Percentiles rank a stretch among this genome's conserved stretches.
Evolutionary conservation across 2,113 vertebrate genomes (phyloP).

Genomic region (Coptodon bakossiorum): DNA sequence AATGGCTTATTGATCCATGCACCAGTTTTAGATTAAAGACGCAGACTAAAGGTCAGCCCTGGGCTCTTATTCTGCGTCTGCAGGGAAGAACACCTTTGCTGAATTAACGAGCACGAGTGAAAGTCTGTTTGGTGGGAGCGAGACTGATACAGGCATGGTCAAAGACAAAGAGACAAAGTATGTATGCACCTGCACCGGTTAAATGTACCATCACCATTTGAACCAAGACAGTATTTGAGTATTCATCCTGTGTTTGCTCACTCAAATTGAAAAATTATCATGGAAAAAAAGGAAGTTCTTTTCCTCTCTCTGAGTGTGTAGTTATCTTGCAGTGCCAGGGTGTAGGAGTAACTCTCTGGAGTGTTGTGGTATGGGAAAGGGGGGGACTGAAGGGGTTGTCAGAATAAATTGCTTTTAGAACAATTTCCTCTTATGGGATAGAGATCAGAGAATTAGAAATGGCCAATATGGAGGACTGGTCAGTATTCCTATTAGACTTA

Average conservation of each 20-base stretch:
- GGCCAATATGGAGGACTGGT: constrained; percentile 43
- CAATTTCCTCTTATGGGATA: constrained; percentile 59
- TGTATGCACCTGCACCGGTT: neutral
- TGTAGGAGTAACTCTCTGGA: constrained; percentile 61
- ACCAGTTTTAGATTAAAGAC: constrained; percentile 69
- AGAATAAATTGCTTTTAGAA: constrained; percentile 69
- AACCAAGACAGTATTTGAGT: constrained; percentile 65
- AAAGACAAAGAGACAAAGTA: neutral
- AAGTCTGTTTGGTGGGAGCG: neutral
- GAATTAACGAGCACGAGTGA: constrained; percentile 37
- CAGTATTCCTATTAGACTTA: constrained; percentile 64
- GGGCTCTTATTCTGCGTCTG: constrained; percentile 30
- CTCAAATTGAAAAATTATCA: constrained; percentile 87
- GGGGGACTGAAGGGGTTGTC: constrained; percentile 46
- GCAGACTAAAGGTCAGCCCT: constrained; percentile 60
- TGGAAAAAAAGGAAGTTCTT: constrained; percentile 61
- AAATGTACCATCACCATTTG: constrained; percentile 58
- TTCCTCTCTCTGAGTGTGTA: constrained; percentile 46
- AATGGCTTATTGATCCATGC: constrained; percentile 70
- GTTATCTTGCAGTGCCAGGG: constrained; percentile 77
- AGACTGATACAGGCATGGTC: neutral
- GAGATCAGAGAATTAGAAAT: constrained; percentile 62
- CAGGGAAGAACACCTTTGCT: constrained; percentile 45
- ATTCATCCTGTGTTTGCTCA: constrained; percentile 77
- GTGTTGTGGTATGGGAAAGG: neutral